Base-by-base conservation (phyloP, 2,888 invertebrate species). In the Pollenia griseotomentosa region DNA sequence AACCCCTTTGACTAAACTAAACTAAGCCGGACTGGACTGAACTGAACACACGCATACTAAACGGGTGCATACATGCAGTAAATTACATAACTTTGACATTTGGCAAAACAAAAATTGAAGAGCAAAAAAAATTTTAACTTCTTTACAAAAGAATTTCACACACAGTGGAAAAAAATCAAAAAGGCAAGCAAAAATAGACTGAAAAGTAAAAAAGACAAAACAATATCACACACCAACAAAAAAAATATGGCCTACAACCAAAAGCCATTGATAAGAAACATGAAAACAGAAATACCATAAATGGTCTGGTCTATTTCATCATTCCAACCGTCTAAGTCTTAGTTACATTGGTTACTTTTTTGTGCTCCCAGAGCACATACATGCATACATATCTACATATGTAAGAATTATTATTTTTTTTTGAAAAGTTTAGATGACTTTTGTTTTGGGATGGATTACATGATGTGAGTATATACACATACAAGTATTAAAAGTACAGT, bases 1-100 rank as follows among this genome's bases (percentile, higher is more conserved):
- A 12, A 44, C 12, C 55, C 42, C 5, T 40, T 23, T n/a, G 19
- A 59, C 33, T 57, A 9, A 42, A n/a, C 11, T 14, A 23, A 16
- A 59, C 33, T 71, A 6, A 42, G 11, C 11, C 10, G 33, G 51
- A 16, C 44, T 68, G 53, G 53, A 61, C 61, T 66, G 61, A 23
- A 61, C 61, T 66, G 61, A 23, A 71, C 19, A n/a, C 48, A 73
- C 66, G 51, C 74, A 61, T 68, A 74, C 10, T 59, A 33, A 84
- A 83, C 74, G 77, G 73, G 68, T 84, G 84, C 81, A 87, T 74
- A 51, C 73, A 82, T 78, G 84, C 87, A 84, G 81, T 87, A 87
- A 87, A 87, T 87, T 87, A 84, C 81, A 75, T 57, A 68, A 73
- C 81, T 87, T 84, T 87, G 84, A 84, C 87, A 87, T 84, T 87